Conservation (phyloP, 2,888 invertebrate species). For the Brachyptera putata region DNA sequence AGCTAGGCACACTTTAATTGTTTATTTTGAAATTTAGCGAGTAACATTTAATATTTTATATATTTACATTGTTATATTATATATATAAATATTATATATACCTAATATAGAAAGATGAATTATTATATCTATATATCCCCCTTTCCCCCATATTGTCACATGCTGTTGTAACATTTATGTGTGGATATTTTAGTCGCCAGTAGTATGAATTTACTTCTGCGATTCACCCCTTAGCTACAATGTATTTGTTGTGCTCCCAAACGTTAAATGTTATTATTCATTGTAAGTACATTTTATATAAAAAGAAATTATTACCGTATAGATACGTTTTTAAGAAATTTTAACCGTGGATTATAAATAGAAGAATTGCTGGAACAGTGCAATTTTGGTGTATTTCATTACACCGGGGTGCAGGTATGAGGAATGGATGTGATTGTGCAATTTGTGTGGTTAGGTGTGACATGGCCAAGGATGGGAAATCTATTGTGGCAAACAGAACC, state of each 20-base stretch:
- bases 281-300: slow-evolving; percentile 3
- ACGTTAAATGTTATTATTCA: neutral
- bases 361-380: slow-evolving; percentile 25
- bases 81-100: slow-evolving; percentile 37
- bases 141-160: slow-evolving; percentile 16
- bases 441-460: neutral
- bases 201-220: slow-evolving; percentile 1
- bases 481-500: neutral
- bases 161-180: slow-evolving; percentile 12
- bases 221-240: slow-evolving; percentile 23
- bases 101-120: slow-evolving; percentile 20
- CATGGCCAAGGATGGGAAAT: neutral
- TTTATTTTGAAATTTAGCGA: slow-evolving; percentile 29
- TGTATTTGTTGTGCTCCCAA: slow-evolving; percentile 23
- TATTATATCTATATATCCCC: no score
- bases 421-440: slow-evolving; percentile 7
- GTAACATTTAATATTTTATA: slow-evolving; percentile 34
- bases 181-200: neutral
- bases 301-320: neutral
- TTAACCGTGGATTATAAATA: slow-evolving; percentile 19
- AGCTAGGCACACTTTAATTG: slow-evolving; percentile 26
- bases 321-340: slow-evolving; percentile 20
- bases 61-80: slow-evolving; percentile 33
- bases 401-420: neutral
- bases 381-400: slow-evolving; percentile 9